These are phyloP conservation scores for Heliocidaris tuberculata DNA, from an alignment of 35 echinoderm and acorn worm species.

Conservation along the genomic window DNA sequence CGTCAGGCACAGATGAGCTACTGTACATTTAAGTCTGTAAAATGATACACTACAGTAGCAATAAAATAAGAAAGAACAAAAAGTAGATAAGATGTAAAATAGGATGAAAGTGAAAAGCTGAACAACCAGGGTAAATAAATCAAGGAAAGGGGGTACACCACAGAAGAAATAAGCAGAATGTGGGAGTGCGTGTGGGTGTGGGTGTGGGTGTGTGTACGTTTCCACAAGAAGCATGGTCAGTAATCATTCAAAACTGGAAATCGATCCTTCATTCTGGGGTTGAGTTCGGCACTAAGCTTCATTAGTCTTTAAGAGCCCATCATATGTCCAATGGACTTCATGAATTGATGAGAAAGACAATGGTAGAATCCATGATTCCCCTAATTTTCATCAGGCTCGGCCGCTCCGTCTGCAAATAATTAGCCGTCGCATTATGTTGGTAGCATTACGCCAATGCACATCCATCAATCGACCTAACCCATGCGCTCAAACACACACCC, in stretches of 20 bases:
- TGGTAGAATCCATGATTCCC: background rate
- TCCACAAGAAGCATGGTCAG: background rate
- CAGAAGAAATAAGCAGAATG: background rate
- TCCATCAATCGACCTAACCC: conserved; percentile 15
- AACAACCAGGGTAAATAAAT: background rate
- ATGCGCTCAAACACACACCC: background rate
- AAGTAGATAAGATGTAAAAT: too few species aligned
- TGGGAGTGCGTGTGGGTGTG: background rate
- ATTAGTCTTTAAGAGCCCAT: background rate
- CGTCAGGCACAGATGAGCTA: too few species aligned
- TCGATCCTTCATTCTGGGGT: background rate
- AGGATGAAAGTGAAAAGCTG: background rate
- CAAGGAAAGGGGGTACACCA: background rate
- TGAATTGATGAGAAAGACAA: background rate
- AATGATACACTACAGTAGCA: too few species aligned
- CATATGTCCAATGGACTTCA: background rate
- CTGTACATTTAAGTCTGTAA: too few species aligned
- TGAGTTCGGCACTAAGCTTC: background rate
- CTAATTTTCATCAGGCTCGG: background rate
- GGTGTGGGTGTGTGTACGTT: too few species aligned
- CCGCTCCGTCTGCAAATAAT: background rate
- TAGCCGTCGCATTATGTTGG: conserved; percentile 9
- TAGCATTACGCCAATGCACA: background rate
- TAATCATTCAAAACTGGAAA: background rate
- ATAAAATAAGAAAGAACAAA: too few species aligned